Base-by-base conservation (phyloP, 2,888 invertebrate genomes). In the Eupithecia subumbrata region DNA sequence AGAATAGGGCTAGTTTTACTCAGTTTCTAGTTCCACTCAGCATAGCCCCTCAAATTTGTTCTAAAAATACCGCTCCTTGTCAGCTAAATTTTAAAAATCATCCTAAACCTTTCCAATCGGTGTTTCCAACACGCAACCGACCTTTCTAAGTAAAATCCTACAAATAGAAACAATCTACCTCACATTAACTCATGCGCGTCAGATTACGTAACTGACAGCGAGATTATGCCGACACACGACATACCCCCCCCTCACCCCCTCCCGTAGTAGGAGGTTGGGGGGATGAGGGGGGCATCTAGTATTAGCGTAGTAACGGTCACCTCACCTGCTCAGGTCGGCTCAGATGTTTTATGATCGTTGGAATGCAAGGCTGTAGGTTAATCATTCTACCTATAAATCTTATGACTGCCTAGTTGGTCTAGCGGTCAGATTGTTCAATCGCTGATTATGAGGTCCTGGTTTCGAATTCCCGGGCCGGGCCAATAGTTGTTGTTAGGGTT, bases 191-290 rank as follows among this genome's bases (percentile, higher is more conserved):
- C 66, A 69, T 71, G 52, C 77, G 78, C 79, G 75, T 75, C 79
- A 81, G 83, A 83, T 84, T 84, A 85, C 80, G 71, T 81, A 81
- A 83, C 80, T 83, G 84, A 77, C 81, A 80, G 71, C 71, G 74
- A 76, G 81, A 86, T 85, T 84, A 83, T 79, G 76, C 71, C 69
- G 76, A 70, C 79, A 80, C 81, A 81, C 80, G 80, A 78, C 80
- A 84, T 12, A 9, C 76, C 78, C 76, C 75, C 74, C 78, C 67
- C 78, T 69, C 72, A 40, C 69, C 76, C 64, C 37, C 48, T 22
- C 11, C 64, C 56, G 56, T 66, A 67, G n/a, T 67, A 67, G 37
- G 2, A 37, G 66, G 66, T 40, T 34, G n/a, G 18, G 37, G 66
- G 37, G 30, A 30, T 2, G 30, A 30, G 66, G 37, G 37, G 66